Evolutionary conservation across 2,888 invertebrate species (phyloP).

Genomic region (Thymelicus acteon): DNA sequence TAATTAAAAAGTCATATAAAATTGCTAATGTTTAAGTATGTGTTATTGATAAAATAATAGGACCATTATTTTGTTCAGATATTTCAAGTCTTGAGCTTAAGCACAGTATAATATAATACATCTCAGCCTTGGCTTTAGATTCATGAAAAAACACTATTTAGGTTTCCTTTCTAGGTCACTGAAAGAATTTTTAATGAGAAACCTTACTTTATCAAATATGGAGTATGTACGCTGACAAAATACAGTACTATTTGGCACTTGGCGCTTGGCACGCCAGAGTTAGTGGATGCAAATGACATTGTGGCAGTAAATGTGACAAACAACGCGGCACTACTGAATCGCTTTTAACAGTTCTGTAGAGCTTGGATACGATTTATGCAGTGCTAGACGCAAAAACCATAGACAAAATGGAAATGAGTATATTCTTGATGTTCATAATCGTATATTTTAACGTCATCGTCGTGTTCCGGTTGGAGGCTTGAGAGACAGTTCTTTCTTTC

Average conservation of each 20-base stretch:
- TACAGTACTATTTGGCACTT: slow-evolving; percentile 20
- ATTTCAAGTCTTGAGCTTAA: no score
- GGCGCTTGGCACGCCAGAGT: slow-evolving; percentile 31
- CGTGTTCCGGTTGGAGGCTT: no score
- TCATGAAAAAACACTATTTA: no score
- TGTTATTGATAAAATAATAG: no score
- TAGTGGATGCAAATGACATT: slow-evolving; percentile 35
- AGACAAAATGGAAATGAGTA: slow-evolving; percentile 4
- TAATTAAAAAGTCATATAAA: no score
- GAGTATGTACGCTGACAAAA: slow-evolving; percentile 19
- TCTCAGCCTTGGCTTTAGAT: no score
- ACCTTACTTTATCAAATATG: neutral
- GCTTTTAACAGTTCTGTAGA: slow-evolving; percentile 20
- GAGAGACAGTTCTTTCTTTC: no score
- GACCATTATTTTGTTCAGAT: no score
- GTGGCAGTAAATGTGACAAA: slow-evolving; percentile 36
- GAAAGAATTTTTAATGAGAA: neutral
- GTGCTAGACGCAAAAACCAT: slow-evolving; percentile 25
- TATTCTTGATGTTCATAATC: neutral
- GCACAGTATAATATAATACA: no score
- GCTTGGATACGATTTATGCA: slow-evolving; percentile 27
- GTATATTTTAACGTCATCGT: neutral
- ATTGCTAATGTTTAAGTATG: no score
- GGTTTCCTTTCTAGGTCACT: neutral
- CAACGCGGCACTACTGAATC: neutral